Evolutionary conservation across 2,888 invertebrate species (phyloP).

Genomic region (Drosophila putrida): DNA sequence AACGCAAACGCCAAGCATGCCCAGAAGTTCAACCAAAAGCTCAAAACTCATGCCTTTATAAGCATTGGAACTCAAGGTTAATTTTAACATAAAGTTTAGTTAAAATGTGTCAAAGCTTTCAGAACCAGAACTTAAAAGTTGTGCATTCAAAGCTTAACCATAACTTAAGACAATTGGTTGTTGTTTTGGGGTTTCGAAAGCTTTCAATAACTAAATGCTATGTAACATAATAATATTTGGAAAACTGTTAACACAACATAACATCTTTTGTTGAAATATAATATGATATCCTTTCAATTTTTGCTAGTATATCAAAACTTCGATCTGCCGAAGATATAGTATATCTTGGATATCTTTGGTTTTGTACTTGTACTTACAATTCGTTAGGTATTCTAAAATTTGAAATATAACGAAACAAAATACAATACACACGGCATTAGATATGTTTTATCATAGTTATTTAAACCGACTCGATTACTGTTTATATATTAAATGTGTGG

Average conservation of each 20-base stretch:
- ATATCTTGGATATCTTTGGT: slow-evolving; percentile 11
- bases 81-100: slow-evolving; percentile 21
- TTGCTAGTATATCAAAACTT: slow-evolving; percentile 15
- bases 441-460: slow-evolving; percentile 36
- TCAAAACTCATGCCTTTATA: slow-evolving; percentile 1
- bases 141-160: slow-evolving; percentile 8
- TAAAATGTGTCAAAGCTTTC: slow-evolving; percentile 24
- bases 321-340: slow-evolving; percentile 5
- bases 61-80: slow-evolving; percentile 20
- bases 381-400: slow-evolving; percentile 67
- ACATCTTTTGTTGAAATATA: neutral
- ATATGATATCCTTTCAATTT: slow-evolving; percentile 2
- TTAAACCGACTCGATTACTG: slow-evolving; percentile 12
- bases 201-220: slow-evolving; percentile 11
- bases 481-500: neutral
- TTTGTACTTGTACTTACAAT: slow-evolving; percentile 69
- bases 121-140: slow-evolving; percentile 11
- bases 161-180: slow-evolving; percentile 18
- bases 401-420: slow-evolving; percentile 72
- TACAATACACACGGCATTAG: slow-evolving; percentile 71
- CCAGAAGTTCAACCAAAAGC: slow-evolving; percentile 16
- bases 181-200: slow-evolving; percentile 17
- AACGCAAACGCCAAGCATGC: slow-evolving; percentile 7
- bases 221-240: neutral
- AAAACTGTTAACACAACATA: slow-evolving; percentile 15